Evolutionary conservation across 2,113 vertebrate genomes (phyloP).

Genomic region (Craseonycteris thonglongyai): DNA sequence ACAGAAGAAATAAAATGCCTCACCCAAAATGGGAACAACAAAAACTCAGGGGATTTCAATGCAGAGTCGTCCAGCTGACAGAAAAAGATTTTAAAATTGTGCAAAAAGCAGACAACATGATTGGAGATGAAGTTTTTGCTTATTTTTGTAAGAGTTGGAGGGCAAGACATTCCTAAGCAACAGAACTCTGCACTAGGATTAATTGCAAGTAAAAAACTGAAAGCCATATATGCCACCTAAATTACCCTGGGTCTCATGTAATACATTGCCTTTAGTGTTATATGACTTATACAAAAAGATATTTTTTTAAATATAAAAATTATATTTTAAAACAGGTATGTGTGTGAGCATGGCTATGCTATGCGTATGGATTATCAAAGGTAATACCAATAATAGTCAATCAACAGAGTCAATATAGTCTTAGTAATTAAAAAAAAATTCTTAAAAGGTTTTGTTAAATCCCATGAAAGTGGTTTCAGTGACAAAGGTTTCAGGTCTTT

Average conservation of each 20-base stretch:
- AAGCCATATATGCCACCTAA: not conserved
- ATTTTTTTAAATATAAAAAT: too few species aligned
- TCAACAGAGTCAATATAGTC: not conserved
- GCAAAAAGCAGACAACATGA: not conserved
- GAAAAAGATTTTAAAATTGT: not conserved
- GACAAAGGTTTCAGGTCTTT: constrained; percentile 36
- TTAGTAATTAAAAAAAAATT: constrained; percentile 41
- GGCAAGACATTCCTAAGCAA: not conserved
- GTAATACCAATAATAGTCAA: not conserved
- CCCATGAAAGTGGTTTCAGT: constrained; percentile 7
- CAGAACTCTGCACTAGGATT: not conserved
- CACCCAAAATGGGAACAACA: not conserved
- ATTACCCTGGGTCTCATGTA: not conserved
- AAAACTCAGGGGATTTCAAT: not conserved
- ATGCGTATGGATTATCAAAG: constrained; percentile 31
- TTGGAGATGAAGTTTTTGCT: constrained; percentile 1
- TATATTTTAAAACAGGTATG: constrained; percentile 15
- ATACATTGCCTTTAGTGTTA: not conserved
- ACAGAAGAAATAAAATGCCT: constrained; percentile 27
- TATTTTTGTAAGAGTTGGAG: not conserved
- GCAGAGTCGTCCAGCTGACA: not conserved
- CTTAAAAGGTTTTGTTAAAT: constrained; percentile 55
- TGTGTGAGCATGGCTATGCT: not conserved
- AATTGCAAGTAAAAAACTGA: not conserved
- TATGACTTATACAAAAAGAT: not conserved